A percentile compares a stretch with the other conserved stretches of the same genome.
Conservation (phyloP, 2,888 invertebrate genomes). For the Andrena flavipes region DNA sequence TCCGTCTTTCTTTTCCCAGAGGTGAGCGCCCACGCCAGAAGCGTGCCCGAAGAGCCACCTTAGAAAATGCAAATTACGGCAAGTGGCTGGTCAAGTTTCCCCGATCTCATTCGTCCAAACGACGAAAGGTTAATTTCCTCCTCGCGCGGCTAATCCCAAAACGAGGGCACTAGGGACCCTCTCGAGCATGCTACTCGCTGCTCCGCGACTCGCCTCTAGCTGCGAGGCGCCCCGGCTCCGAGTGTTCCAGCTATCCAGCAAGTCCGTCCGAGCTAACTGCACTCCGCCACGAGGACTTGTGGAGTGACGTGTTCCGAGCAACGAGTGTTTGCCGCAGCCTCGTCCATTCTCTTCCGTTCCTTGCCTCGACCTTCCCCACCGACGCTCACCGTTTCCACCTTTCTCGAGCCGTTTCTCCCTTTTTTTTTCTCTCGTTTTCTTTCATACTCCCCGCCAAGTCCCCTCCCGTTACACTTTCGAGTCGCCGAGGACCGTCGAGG, state of each 20-base stretch:
- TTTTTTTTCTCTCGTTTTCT: background rate
- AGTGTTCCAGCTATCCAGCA: conserved; percentile 53
- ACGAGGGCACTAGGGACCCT: conserved; percentile 42
- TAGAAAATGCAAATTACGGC: conserved; percentile 21
- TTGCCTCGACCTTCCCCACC: conserved; percentile 26
- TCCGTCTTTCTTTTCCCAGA: background rate
- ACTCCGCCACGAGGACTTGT: conserved; percentile 55
- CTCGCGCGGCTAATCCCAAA: conserved; percentile 27
- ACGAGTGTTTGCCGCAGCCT: conserved; percentile 54
- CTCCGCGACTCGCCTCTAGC: background rate
- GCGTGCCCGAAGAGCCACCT: background rate
- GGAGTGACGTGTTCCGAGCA: conserved; percentile 50
- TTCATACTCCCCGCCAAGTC: background rate
- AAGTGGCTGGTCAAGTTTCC: background rate
- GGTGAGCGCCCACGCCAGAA: background rate
- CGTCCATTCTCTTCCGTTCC: conserved; percentile 36
- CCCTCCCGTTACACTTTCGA: conserved; percentile 57
- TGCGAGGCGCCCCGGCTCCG: conserved; percentile 43
- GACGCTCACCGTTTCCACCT: background rate
- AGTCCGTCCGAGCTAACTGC: conserved; percentile 62
- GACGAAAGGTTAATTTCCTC: conserved; percentile 17
- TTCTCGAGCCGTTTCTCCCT: conserved; percentile 6
- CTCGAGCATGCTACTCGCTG: conserved; percentile 16
- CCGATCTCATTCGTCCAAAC: background rate
- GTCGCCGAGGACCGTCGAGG: conserved; percentile 52